Evolutionary conservation across 2,888 invertebrate species (phyloP).

Genomic region (Stomorhina lunata): DNA sequence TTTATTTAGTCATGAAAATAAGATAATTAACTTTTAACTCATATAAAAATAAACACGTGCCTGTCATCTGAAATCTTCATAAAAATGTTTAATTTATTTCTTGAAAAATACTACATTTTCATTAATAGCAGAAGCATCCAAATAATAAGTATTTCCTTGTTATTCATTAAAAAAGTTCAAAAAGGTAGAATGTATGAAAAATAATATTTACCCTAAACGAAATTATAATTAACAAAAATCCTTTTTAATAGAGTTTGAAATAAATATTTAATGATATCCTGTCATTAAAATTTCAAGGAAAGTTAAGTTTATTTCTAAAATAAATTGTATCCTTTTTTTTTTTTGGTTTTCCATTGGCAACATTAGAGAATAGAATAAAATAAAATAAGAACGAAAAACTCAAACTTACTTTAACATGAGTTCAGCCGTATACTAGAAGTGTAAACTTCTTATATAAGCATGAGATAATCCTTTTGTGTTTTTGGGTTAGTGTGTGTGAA

Average conservation of each 20-base stretch:
- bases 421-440: constrained; percentile 32
- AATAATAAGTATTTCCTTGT: too few relatives aligned
- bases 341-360: too few relatives aligned
- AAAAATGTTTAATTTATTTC: too few relatives aligned
- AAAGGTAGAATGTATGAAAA: neutral
- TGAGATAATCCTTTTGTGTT: constrained; percentile 54
- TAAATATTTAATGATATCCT: constrained; percentile 20
- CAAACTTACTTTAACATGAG: constrained; percentile 61
- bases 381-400: neutral
- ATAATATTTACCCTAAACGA: neutral
- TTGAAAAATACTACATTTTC: too few relatives aligned
- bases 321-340: neutral
- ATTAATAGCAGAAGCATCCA: too few relatives aligned
- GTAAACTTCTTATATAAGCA: constrained; percentile 51
- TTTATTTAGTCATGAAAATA: too few relatives aligned
- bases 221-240: neutral
- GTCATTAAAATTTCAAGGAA: constrained; percentile 1
- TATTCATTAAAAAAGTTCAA: too few relatives aligned
- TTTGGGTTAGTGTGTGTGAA: neutral
- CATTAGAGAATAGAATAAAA: neutral
- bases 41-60: too few relatives aligned
- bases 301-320: neutral
- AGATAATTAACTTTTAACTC: too few relatives aligned
- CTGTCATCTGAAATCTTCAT: too few relatives aligned
- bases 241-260: neutral